phyloP scores from a whole-genome alignment of 2,888 invertebrate species.

The Nomada ruficornis region DNA sequence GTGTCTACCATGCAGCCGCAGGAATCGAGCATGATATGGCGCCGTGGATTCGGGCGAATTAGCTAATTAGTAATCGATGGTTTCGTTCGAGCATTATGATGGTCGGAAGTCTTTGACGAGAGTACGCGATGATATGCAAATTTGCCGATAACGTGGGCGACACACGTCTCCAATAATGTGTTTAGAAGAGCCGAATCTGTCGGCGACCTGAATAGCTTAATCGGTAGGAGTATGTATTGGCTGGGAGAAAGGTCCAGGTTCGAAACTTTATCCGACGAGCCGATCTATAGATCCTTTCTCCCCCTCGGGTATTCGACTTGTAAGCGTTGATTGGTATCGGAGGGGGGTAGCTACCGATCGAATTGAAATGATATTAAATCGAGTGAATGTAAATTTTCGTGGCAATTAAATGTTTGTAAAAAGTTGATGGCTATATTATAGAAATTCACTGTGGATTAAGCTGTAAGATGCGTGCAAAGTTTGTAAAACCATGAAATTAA shows the following conservation, averaged over 20 bases:
- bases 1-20: not conserved
- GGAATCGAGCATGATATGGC: not conserved
- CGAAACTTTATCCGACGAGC: conserved; percentile 19
- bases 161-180: conserved; percentile 23
- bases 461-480: no score
- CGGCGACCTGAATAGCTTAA: conserved; percentile 32
- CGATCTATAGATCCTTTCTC: conserved; percentile 23
- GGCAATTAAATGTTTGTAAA: no score
- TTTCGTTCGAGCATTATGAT: conserved; percentile 2
- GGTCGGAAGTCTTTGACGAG: conserved; percentile 13
- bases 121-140: conserved; percentile 28
- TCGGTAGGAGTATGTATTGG: conserved; percentile 7
- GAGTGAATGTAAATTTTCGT: not conserved
- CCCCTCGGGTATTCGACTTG: not conserved
- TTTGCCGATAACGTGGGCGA: conserved; percentile 30
- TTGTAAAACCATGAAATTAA: no score
- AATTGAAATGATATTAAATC: not conserved
- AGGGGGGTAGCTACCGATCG: not conserved
- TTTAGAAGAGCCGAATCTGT: conserved; percentile 30
- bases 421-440: no score
- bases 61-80: not conserved
- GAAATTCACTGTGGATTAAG: no score
- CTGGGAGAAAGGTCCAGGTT: conserved; percentile 29
- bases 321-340: conserved; percentile 9
- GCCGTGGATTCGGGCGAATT: not conserved